Percentiles rank a stretch among this genome's conserved stretches.
phyloP scores from a whole-genome alignment of 2,113 vertebrate species.

The Gymnocephalus cernua region DNA sequence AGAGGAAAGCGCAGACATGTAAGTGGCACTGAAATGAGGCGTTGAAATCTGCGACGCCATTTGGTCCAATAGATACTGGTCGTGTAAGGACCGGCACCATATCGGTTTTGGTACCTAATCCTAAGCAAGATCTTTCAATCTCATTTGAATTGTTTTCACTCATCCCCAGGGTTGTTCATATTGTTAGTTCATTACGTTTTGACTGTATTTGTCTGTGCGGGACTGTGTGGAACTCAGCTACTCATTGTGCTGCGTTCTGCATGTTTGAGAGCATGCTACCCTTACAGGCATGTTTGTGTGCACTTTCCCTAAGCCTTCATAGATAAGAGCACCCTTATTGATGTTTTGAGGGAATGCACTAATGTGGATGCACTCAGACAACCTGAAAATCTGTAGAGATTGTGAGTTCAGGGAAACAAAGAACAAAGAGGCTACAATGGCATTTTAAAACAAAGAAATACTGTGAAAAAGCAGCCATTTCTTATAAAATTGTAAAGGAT shows the following conservation, averaged over 20 bases:
- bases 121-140: background rate
- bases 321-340: constrained; percentile 68
- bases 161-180: background rate
- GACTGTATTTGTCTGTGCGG: background rate
- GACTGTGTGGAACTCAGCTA: background rate
- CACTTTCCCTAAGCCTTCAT: constrained; percentile 45
- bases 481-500: background rate
- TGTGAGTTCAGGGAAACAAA: constrained; percentile 26
- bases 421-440: constrained; percentile 19
- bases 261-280: constrained; percentile 35
- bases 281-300: constrained; percentile 55
- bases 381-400: constrained; percentile 47
- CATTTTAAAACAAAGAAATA: constrained; percentile 7
- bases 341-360: constrained; percentile 47
- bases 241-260: constrained; percentile 14
- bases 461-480: background rate
- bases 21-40: no score
- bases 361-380: constrained; percentile 53
- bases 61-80: no score
- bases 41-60: no score
- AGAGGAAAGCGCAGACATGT: no score
- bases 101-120: no score
- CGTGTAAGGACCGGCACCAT: no score
- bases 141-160: background rate
- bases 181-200: background rate